Evolutionary conservation across 2,888 invertebrate genomes (phyloP).

Genomic region (Zele albiditarsus): DNA sequence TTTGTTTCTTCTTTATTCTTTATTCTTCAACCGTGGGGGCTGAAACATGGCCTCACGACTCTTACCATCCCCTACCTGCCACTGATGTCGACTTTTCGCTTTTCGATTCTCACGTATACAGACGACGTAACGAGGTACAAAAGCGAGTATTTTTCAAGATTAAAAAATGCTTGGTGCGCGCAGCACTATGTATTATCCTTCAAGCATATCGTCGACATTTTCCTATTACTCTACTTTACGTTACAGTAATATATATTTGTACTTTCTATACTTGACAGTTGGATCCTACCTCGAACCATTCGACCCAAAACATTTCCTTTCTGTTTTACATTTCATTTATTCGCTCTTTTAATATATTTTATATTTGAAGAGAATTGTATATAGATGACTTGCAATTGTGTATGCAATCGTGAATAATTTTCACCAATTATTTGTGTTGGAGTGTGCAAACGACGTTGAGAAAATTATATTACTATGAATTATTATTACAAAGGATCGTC

Average conservation of each 20-base stretch:
- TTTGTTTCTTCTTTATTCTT: not conserved
- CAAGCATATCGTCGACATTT: slow-evolving; percentile 6
- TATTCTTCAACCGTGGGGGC: not conserved
- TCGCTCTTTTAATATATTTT: not conserved
- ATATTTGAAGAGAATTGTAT: not conserved
- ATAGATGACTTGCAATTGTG: not conserved
- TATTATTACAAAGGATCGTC: not conserved
- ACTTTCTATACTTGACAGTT: not conserved
- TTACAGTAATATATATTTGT: not conserved
- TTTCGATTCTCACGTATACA: slow-evolving; percentile 14
- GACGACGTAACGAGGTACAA: slow-evolving; percentile 37
- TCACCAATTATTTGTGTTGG: not conserved
- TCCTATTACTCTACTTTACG: not conserved
- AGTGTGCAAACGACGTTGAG: not conserved
- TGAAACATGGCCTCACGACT: not conserved
- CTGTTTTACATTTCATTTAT: not conserved
- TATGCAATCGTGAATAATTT: not conserved
- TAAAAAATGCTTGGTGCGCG: slow-evolving; percentile 25
- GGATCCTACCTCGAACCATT: not conserved
- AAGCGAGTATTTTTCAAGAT: slow-evolving; percentile 37
- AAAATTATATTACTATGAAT: not conserved
- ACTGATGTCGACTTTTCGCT: not conserved
- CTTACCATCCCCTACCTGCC: not conserved
- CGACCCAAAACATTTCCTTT: not conserved
- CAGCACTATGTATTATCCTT: not conserved